Percentiles rank a stretch among this genome's conserved stretches.
These are phyloP conservation scores for Muscicapa striata DNA, from an alignment of 2,797 vertebrate species.

Conservation along the genomic window DNA sequence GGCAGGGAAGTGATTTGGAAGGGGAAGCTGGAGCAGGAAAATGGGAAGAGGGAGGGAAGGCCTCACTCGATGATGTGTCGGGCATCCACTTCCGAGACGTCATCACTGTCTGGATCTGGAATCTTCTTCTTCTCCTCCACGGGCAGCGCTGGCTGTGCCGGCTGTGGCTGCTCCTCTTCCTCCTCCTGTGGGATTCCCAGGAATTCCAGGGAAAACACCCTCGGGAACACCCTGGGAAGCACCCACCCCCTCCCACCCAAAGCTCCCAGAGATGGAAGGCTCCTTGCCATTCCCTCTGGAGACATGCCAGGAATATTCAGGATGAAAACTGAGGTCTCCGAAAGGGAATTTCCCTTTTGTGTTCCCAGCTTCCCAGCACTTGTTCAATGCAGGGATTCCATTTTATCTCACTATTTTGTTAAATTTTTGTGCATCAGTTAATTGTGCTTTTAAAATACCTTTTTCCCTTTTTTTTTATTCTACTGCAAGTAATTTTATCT, in stretches of 20 bases:
- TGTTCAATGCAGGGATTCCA: not conserved
- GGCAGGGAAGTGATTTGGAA: not conserved
- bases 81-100: constrained; percentile 88
- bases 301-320: not conserved
- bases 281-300: not conserved
- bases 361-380: not conserved
- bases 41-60: not conserved
- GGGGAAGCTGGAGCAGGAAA: not conserved
- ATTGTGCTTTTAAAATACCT: no score
- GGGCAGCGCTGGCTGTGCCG: constrained; percentile 46
- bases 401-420: not conserved
- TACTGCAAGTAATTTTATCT: not conserved
- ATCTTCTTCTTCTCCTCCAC: constrained; percentile 92
- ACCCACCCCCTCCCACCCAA: not conserved
- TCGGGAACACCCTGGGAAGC: fast-evolving
- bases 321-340: not conserved
- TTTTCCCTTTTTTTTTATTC: not conserved
- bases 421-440: not conserved
- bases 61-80: constrained; percentile 89
- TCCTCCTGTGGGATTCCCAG: constrained; percentile 75
- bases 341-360: not conserved
- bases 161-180: constrained; percentile 81
- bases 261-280: not conserved
- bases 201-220: not conserved
- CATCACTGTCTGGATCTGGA: constrained; percentile 88